Percentiles rank a stretch among this genome's conserved stretches.
phyloP scores from a whole-genome alignment of 2,888 invertebrate genomes.

The Notodonta ziczac region DNA sequence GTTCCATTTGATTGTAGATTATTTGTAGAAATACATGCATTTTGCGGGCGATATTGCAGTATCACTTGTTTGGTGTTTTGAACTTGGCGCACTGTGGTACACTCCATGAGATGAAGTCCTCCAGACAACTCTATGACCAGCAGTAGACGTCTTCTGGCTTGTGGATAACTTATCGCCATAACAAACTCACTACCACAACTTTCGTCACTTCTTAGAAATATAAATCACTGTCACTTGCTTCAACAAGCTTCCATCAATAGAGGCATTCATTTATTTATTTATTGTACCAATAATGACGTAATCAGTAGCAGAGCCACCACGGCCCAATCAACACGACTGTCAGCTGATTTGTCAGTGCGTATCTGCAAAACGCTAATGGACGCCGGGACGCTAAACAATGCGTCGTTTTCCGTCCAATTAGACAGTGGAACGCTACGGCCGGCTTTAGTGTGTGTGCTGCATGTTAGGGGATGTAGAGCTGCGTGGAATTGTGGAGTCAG shows the following conservation, averaged over 20 bases:
- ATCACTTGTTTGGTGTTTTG: too few species aligned
- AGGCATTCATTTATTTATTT: background rate
- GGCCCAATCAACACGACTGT: slow-evolving; percentile 25
- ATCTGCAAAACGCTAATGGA: slow-evolving; percentile 10
- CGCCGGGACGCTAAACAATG: slow-evolving; percentile 28
- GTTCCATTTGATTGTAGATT: too few species aligned
- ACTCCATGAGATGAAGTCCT: too few species aligned
- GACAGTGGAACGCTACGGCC: slow-evolving; percentile 14
- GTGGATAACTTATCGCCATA: too few species aligned
- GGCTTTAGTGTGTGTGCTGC: background rate
- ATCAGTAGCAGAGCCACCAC: slow-evolving; percentile 8
- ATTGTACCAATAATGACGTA: slow-evolving; percentile 6
- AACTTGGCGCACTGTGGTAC: too few species aligned
- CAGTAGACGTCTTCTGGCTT: too few species aligned
- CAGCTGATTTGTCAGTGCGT: slow-evolving; percentile 16
- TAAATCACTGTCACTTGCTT: background rate
- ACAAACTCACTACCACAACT: too few species aligned
- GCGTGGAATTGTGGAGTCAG: background rate
- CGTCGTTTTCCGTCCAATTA: slow-evolving; percentile 35
- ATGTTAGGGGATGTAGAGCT: background rate
- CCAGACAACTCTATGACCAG: too few species aligned
- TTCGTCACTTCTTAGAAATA: too few species aligned
- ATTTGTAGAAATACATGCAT: too few species aligned
- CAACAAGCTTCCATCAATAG: background rate
- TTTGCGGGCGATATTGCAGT: too few species aligned